A percentile compares a stretch with the other conserved stretches of the same genome.
Evolutionary conservation across 2,888 invertebrate genomes (phyloP).

Genomic region (Agrochola lychnidis): DNA sequence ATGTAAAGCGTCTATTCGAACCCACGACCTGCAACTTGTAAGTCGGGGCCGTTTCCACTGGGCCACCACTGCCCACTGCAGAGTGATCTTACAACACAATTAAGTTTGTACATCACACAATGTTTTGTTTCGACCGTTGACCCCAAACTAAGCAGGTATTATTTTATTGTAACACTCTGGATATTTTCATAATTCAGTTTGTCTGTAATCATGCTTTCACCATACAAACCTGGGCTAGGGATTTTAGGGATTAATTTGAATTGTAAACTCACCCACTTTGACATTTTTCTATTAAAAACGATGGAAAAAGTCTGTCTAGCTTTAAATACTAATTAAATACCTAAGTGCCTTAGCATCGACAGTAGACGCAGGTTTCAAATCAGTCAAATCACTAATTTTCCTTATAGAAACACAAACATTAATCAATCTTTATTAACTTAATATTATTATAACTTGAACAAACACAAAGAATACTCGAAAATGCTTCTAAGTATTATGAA

Average conservation of each 20-base stretch:
- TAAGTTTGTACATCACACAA: too few relatives aligned
- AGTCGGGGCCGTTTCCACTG: too few relatives aligned
- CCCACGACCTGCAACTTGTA: too few relatives aligned
- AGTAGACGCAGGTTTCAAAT: conserved; percentile 7
- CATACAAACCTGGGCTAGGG: neutral
- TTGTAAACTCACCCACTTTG: neutral
- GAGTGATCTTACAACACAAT: too few relatives aligned
- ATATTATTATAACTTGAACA: conserved; percentile 45
- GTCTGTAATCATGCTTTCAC: neutral
- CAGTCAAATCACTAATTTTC: conserved; percentile 3
- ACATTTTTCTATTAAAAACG: neutral
- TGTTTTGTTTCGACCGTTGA: too few relatives aligned
- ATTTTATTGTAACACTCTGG: neutral
- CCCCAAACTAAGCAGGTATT: too few relatives aligned
- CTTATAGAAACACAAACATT: conserved; percentile 23
- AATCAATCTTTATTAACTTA: conserved; percentile 39
- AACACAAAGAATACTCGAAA: conserved; percentile 46
- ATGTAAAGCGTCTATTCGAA: too few relatives aligned
- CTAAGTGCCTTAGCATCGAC: neutral
- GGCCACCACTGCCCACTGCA: too few relatives aligned
- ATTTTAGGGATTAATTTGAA: neutral
- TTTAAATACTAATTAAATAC: neutral
- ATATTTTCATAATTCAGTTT: neutral
- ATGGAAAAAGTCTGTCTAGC: neutral
- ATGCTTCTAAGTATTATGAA: conserved; percentile 55